These are phyloP conservation scores for Phenganax marumi DNA, from an alignment of 92 coral and sea anemone genomes.

Conservation along the genomic window DNA sequence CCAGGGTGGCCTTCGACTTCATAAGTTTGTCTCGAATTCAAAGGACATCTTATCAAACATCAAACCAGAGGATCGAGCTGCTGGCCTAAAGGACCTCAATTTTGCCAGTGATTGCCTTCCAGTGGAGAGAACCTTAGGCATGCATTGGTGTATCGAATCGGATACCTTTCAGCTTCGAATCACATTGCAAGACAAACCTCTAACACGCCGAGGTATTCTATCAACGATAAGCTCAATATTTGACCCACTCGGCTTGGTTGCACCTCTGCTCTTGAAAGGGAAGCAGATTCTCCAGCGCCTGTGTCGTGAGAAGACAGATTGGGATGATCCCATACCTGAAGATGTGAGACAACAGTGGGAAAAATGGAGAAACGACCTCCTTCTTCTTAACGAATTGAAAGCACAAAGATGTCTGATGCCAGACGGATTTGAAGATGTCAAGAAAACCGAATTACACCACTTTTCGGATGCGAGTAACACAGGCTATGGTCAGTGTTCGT, in stretches of 20 bases:
- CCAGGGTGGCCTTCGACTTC: conserved; percentile 3
- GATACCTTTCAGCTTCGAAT: conserved; percentile 10
- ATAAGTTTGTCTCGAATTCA: conserved; percentile 4
- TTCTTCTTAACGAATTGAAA: conserved; percentile 25
- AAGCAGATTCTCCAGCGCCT: not conserved
- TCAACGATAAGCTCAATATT: conserved; percentile 15
- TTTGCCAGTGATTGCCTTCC: not conserved
- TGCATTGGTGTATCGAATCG: not conserved
- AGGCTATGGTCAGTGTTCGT: not conserved
- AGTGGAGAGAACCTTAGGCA: not conserved
- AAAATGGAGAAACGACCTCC: conserved; percentile 11
- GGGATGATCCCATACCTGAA: conserved; percentile 3
- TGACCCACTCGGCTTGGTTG: not conserved
- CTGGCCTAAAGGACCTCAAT: not conserved
- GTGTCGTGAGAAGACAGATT: not conserved
- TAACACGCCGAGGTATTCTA: conserved; percentile 1
- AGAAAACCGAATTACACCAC: conserved; percentile 29
- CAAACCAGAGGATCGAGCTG: not conserved
- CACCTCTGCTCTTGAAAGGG: not conserved
- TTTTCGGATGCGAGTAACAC: not conserved
- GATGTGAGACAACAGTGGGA: not conserved
- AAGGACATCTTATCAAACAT: not conserved
- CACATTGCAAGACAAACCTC: not conserved
- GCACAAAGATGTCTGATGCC: conserved; percentile 57
- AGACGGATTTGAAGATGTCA: conserved; percentile 41